These are phyloP conservation scores for Peromyscus maniculatus DNA, from an alignment of 2,113 vertebrate genomes.

Conservation along the genomic window DNA sequence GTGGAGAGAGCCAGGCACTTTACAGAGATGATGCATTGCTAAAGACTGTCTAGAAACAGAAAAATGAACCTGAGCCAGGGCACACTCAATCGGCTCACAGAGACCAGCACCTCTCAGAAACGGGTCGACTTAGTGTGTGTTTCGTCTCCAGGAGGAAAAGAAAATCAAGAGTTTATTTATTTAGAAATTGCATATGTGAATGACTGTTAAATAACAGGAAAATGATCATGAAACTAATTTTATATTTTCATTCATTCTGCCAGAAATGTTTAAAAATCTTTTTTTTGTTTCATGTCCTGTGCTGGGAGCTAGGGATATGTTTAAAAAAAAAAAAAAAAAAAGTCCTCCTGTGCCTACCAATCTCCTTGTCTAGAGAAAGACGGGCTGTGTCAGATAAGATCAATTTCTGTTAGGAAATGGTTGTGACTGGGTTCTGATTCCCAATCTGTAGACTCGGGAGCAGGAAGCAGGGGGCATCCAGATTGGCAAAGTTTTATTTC, in stretches of 20 bases:
- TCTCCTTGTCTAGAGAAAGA: neutral
- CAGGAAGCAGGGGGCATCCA: neutral
- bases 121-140: constrained; percentile 24
- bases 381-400: neutral
- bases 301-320: neutral
- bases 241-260: constrained; percentile 52
- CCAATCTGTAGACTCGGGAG: neutral
- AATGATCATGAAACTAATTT: constrained; percentile 38
- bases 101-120: constrained; percentile 56
- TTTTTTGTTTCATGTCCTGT: constrained; percentile 24
- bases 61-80: constrained; percentile 63
- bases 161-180: constrained; percentile 25
- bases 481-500: constrained; percentile 16
- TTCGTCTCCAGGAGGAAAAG: constrained; percentile 23
- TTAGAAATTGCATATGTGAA: constrained; percentile 11
- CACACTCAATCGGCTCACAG: neutral
- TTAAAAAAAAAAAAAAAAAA: neutral
- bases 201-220: constrained; percentile 62
- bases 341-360: neutral
- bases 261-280: constrained; percentile 27
- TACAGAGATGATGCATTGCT: constrained; percentile 74
- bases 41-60: constrained; percentile 74
- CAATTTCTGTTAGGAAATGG: neutral
- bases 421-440: neutral
- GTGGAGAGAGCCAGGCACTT: constrained; percentile 67